Conservation (phyloP, 2,113 vertebrate species). For the Prunella himalayana region DNA sequence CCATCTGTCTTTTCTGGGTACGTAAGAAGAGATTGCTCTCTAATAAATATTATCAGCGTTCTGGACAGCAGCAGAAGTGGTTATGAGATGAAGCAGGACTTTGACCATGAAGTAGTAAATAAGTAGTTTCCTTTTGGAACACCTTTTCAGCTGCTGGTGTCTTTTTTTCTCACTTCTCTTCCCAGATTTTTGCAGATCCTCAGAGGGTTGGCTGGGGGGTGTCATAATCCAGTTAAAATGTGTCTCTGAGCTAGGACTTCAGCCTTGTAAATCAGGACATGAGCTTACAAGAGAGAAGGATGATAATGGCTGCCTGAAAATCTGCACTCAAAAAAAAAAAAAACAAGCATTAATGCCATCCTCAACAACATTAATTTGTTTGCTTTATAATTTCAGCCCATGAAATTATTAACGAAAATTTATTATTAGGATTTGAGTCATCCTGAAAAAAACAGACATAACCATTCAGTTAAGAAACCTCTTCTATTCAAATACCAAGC, state of each 20-base stretch:
- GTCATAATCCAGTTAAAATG: background rate
- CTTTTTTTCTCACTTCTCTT: background rate
- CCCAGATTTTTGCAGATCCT: background rate
- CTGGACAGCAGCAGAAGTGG: background rate
- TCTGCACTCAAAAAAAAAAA: background rate
- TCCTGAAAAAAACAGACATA: background rate
- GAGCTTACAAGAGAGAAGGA: background rate
- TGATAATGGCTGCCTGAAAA: background rate
- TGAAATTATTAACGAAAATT: background rate
- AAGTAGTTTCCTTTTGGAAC: background rate
- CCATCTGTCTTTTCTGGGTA: conserved; percentile 46
- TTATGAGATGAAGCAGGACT: background rate
- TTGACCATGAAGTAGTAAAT: background rate
- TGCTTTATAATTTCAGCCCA: background rate
- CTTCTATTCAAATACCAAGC: background rate
- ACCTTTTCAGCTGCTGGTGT: background rate
- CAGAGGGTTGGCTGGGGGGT: background rate
- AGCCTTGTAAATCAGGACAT: background rate
- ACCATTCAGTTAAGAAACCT: background rate
- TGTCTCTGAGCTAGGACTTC: background rate
- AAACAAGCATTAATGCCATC: background rate
- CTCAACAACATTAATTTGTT: background rate
- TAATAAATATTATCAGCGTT: background rate
- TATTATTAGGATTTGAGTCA: background rate
- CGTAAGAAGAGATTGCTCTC: background rate